phyloP scores from a whole-genome alignment of 2,888 invertebrate genomes.

The Polietes domitor region DNA sequence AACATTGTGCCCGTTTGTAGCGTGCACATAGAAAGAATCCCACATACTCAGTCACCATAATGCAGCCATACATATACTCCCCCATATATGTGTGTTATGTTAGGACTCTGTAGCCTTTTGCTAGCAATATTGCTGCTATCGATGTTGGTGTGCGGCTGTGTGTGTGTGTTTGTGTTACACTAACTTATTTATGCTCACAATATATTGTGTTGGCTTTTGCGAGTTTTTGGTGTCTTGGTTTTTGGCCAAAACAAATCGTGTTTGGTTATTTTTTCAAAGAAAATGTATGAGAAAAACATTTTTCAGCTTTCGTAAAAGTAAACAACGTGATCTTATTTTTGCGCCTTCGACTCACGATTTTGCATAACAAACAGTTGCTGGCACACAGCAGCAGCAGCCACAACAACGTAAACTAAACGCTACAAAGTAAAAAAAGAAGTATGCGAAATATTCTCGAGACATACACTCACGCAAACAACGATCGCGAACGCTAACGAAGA shows the following conservation, averaged over 20 bases:
- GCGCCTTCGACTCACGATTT: slow-evolving; percentile 79
- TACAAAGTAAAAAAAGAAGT: background rate
- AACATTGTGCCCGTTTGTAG: background rate
- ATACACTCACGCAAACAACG: background rate
- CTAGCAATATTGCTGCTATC: slow-evolving; percentile 39
- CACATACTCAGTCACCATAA: background rate
- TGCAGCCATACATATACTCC: slow-evolving; percentile 43
- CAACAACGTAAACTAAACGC: background rate
- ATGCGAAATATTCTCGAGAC: slow-evolving; percentile 25
- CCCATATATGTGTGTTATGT: slow-evolving; percentile 41
- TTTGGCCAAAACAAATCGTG: slow-evolving; percentile 61
- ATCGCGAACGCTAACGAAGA: background rate
- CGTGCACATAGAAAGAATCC: background rate
- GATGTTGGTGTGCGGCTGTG: slow-evolving; percentile 1
- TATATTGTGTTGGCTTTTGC: slow-evolving; percentile 36
- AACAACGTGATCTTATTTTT: slow-evolving; percentile 80
- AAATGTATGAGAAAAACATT: slow-evolving; percentile 55
- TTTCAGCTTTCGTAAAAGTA: slow-evolving; percentile 53
- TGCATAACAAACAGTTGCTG: slow-evolving; percentile 60
- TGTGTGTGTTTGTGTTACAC: slow-evolving; percentile 73
- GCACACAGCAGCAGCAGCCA: background rate
- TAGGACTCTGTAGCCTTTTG: slow-evolving; percentile 32
- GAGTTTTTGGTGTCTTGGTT: background rate
- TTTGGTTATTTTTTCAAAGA: slow-evolving; percentile 39
- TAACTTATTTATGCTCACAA: slow-evolving; percentile 80